These are phyloP conservation scores for Pluvianellus socialis DNA, from an alignment of 2,113 vertebrate species.

Conservation along the genomic window DNA sequence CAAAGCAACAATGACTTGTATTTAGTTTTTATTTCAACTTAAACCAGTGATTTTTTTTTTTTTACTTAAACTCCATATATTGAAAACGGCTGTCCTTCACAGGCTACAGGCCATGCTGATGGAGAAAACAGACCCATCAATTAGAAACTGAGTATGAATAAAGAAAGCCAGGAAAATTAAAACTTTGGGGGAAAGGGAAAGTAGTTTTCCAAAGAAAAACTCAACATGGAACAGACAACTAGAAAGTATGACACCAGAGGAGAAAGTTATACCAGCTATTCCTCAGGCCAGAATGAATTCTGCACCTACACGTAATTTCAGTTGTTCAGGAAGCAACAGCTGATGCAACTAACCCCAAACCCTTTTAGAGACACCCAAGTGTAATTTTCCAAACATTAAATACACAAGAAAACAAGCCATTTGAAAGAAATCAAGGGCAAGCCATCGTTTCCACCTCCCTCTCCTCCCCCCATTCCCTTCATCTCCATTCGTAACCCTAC, in stretches of 20 bases:
- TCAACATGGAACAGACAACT: not conserved
- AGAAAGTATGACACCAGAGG: not conserved
- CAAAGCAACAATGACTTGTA: not conserved
- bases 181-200: not conserved
- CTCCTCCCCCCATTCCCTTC: not conserved
- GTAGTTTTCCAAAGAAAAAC: not conserved
- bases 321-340: not conserved
- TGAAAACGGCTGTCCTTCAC: not conserved
- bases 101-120: not conserved
- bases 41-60: not conserved
- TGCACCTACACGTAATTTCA: not conserved
- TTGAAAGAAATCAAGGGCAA: not conserved
- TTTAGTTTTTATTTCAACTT: not conserved
- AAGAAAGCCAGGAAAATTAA: conserved; percentile 23
- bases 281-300: not conserved
- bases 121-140: conserved; percentile 4
- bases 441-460: not conserved
- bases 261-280: conserved; percentile 1
- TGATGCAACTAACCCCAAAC: not conserved
- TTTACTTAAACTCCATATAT: not conserved
- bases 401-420: not conserved
- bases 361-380: not conserved
- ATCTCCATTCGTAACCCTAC: rapidly evolving
- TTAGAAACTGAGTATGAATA: not conserved
- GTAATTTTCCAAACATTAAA: not conserved